A percentile compares a stretch with the other conserved stretches of the same genome.
Conservation (phyloP, 2,888 invertebrate species). For the Conistra vaccinii region DNA sequence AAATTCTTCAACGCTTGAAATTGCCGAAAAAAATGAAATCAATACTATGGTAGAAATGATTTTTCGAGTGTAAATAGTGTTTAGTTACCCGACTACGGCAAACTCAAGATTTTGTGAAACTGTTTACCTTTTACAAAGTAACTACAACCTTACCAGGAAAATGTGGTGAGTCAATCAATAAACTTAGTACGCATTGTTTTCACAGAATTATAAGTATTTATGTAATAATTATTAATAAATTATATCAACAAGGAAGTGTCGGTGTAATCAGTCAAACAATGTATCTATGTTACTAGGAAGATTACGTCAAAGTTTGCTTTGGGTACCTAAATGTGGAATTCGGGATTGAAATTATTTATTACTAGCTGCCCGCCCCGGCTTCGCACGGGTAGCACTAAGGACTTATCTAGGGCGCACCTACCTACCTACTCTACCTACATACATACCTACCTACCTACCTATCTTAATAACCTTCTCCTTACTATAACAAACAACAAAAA, state of each 20-base stretch:
- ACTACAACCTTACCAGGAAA: slow-evolving; percentile 27
- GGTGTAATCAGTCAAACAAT: slow-evolving; percentile 18
- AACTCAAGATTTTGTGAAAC: not conserved
- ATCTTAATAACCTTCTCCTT: too few species aligned
- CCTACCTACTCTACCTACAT: too few species aligned
- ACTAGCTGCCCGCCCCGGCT: too few species aligned
- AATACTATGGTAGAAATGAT: not conserved
- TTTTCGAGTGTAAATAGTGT: not conserved
- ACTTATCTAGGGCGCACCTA: too few species aligned
- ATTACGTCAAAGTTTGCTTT: not conserved
- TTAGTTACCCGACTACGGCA: too few species aligned
- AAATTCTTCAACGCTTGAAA: not conserved
- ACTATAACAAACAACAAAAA: too few species aligned
- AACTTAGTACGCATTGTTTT: slow-evolving; percentile 25
- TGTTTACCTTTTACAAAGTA: slow-evolving; percentile 19
- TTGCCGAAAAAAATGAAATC: not conserved
- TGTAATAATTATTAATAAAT: slow-evolving; percentile 23
- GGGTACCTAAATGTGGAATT: not conserved
- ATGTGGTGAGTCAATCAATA: slow-evolving; percentile 26
- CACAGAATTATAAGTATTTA: slow-evolving; percentile 29
- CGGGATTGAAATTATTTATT: not conserved
- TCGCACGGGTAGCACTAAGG: too few species aligned
- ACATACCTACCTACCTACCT: too few species aligned
- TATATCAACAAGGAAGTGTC: slow-evolving; percentile 48
- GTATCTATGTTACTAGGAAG: not conserved